A percentile compares a stretch with the other conserved stretches of the same genome.
phyloP scores from a whole-genome alignment of 2,797 vertebrate genomes.

The Gymnodraco acuticeps region DNA sequence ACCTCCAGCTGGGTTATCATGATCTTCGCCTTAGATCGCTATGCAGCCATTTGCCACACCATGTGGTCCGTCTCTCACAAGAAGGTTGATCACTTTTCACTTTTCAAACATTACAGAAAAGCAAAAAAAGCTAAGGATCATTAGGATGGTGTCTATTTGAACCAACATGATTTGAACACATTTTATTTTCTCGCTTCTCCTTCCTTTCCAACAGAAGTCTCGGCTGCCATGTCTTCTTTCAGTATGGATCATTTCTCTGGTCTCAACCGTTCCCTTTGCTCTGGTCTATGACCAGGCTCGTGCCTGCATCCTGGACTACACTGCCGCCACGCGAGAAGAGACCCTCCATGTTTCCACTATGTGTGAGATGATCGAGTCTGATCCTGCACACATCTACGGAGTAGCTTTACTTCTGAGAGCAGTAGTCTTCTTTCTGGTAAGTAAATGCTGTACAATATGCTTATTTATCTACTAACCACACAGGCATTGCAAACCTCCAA shows the following conservation, averaged over 20 bases:
- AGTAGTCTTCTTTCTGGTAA: conserved; percentile 82
- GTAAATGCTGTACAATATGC: neutral
- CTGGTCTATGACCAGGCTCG: conserved; percentile 82
- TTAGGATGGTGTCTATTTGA: too few relatives aligned
- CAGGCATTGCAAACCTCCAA: neutral
- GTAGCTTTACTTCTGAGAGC: conserved; percentile 81
- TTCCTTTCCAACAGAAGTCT: conserved; percentile 70
- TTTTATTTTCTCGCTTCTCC: conserved; percentile 5
- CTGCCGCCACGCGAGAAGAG: conserved; percentile 72
- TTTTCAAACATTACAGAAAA: neutral
- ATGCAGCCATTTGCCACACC: conserved; percentile 86
- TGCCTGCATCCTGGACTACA: conserved; percentile 85
- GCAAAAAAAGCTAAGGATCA: neutral
- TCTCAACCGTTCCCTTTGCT: conserved; percentile 83
- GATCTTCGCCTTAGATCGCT: conserved; percentile 84
- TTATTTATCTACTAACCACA: neutral
- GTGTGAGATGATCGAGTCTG: conserved; percentile 86
- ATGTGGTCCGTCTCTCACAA: conserved; percentile 86
- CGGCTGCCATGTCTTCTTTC: conserved; percentile 77
- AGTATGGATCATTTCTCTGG: conserved; percentile 84
- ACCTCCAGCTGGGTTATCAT: conserved; percentile 87
- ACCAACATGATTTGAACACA: neutral
- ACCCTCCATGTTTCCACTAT: conserved; percentile 83
- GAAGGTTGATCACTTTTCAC: conserved; percentile 55
- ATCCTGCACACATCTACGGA: conserved; percentile 83